Evolutionary conservation across 2,888 invertebrate species (phyloP), one percentile per base, ranked within the genome.

Genomic region (Trichopria drosophilae): DNA sequence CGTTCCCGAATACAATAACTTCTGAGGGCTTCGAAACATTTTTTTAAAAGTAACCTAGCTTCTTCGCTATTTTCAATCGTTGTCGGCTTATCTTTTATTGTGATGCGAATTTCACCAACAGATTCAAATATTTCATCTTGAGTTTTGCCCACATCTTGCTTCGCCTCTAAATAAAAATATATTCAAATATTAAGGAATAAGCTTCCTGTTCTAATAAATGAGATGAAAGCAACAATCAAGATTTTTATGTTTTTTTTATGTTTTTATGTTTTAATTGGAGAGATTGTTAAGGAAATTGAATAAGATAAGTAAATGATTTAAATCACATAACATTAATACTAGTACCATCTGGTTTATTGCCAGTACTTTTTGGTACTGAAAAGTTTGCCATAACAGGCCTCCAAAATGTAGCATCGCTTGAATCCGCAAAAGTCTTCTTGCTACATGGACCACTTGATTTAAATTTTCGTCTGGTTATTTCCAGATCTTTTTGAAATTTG

Each of bases 31-130:
- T 61, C 44, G 26, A 74, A 68, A 9, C 36, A 57, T 12, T 40
- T 61, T 45, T 44, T 63, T 32, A 68, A 36, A 13, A 60, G 24
- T 15, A 43, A 29, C 2, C 55, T 29, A 39, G 59, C 53, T 20
- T 60, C 49, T 35, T 63, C 57, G 10, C 53, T 42, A 1, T 48
- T 47, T 15, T 61, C 59, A n/a, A n/a, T n/a, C 3, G 42, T 19
- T 6, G 53, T 47, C 7, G 62, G 53, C 49, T 71, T 72, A 46
- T 71, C 71, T 46, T 58, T 69, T 12, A 72, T 71, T 3, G 69
- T 70, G 24, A 72, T 61, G 52, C 64, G 69, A 23, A 72, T 72
- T 13, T 51, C 64, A 28, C 62, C 57, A 24, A 43, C 32, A 42
- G 31, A 56, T 26, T 15, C 13, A 37, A 28, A 23, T n/a, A 32